phyloP scores from a whole-genome alignment of 2,113 vertebrate species.

The Ascaphus truei region DNA sequence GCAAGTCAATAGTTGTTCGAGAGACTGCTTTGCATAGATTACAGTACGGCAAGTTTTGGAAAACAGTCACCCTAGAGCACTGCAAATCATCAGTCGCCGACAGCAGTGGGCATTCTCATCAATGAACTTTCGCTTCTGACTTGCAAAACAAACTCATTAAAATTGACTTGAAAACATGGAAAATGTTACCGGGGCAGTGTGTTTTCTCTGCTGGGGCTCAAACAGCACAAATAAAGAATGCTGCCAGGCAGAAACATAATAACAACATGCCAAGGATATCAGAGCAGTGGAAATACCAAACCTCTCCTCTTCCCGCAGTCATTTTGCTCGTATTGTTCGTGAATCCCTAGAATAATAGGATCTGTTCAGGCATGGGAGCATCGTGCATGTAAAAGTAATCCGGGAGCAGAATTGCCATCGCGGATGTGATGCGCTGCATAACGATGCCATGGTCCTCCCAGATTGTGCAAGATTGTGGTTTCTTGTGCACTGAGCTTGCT shows the following conservation, averaged over 20 bases:
- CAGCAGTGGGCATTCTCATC: neutral
- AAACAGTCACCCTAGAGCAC: neutral
- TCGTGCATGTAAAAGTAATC: too few species aligned
- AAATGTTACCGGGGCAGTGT: slow-evolving; percentile 1
- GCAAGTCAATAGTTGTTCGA: neutral
- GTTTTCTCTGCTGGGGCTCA: slow-evolving; percentile 1
- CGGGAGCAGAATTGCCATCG: too few species aligned
- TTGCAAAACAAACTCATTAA: slow-evolving; percentile 5
- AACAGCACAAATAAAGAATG: slow-evolving; percentile 18
- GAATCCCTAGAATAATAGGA: neutral
- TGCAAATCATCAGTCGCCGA: neutral
- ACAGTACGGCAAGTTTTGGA: neutral
- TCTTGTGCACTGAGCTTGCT: too few species aligned
- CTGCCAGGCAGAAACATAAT: neutral
- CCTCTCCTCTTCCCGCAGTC: neutral
- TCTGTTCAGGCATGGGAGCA: neutral
- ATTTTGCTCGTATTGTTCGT: slow-evolving; percentile 4
- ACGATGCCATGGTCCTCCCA: too few species aligned
- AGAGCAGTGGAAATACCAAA: slow-evolving; percentile 7
- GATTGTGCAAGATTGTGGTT: too few species aligned
- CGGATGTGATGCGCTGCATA: too few species aligned
- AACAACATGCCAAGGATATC: slow-evolving; percentile 19
- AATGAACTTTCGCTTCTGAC: neutral
- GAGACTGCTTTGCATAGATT: neutral
- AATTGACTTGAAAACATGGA: slow-evolving; percentile 15